A percentile compares a stretch with the other conserved stretches of the same genome.
These are phyloP conservation scores for Pardalotus punctatus DNA, from an alignment of 2,113 vertebrate species.

Conservation along the genomic window DNA sequence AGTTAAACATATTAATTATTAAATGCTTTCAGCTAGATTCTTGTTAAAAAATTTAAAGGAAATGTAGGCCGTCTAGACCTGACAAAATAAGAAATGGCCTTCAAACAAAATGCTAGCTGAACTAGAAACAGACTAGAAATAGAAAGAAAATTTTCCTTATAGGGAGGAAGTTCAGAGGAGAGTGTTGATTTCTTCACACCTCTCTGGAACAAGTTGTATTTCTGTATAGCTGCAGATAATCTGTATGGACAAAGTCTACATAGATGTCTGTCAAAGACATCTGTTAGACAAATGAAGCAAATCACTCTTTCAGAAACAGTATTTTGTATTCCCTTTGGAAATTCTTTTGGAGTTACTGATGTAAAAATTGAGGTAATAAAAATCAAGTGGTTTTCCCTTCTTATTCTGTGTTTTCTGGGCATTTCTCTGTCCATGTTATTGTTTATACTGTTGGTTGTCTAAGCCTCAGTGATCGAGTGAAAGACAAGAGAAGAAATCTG, in stretches of 20 bases:
- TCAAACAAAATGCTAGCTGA: slow-evolving; percentile 18
- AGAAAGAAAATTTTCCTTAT: not conserved
- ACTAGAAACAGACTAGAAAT: slow-evolving; percentile 2
- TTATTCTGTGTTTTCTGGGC: not conserved
- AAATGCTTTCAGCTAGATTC: not conserved
- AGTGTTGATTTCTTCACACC: not conserved
- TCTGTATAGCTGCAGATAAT: not conserved
- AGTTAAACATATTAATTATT: slow-evolving; percentile 19
- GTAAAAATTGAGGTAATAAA: not conserved
- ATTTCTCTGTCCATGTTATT: not conserved
- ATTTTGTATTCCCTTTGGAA: not conserved
- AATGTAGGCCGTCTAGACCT: not conserved
- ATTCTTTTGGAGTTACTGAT: not conserved
- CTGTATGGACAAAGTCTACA: not conserved
- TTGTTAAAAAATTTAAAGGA: slow-evolving; percentile 16
- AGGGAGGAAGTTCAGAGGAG: not conserved
- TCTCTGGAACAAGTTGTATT: not conserved
- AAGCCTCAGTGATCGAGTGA: not conserved
- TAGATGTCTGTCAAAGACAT: not conserved
- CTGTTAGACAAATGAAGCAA: not conserved
- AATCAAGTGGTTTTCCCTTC: not conserved
- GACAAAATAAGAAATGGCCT: not conserved
- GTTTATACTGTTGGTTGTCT: not conserved
- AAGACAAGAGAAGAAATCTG: not conserved
- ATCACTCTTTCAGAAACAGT: not conserved